Conservation (phyloP, 2,888 invertebrate species). For the Drosophila colorata region DNA sequence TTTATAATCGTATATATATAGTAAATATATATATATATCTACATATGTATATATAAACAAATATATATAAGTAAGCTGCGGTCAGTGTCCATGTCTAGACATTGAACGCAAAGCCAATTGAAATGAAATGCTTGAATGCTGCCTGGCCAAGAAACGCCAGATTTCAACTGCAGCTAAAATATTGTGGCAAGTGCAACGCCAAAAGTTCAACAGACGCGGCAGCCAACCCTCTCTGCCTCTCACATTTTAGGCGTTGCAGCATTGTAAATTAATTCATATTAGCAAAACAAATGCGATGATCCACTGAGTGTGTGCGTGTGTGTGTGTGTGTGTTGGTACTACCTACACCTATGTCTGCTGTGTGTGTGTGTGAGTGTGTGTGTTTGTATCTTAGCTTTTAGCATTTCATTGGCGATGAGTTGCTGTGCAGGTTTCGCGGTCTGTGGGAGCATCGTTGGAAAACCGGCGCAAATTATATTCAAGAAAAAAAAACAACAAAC, state of each 20-base stretch:
- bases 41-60: constrained; percentile 14
- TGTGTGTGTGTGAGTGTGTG: constrained; percentile 23
- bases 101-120: constrained; percentile 56
- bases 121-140: constrained; percentile 69
- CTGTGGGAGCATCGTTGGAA: constrained; percentile 74
- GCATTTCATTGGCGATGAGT: constrained; percentile 76
- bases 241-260: constrained; percentile 61
- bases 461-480: constrained; percentile 78
- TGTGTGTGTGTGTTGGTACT: constrained; percentile 13
- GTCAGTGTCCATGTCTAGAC: constrained; percentile 76
- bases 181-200: constrained; percentile 59
- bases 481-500: constrained; percentile 39
- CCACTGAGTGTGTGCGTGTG: constrained; percentile 1
- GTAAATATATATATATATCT: constrained; percentile 33
- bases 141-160: constrained; percentile 53
- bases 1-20: constrained; percentile 37
- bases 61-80: constrained; percentile 44
- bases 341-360: constrained; percentile 19
- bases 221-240: constrained; percentile 17
- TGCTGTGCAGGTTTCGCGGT: constrained; percentile 74
- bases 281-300: constrained; percentile 72
- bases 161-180: constrained; percentile 31
- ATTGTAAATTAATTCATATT: constrained; percentile 78
- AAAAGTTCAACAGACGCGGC: constrained; percentile 77
- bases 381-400: constrained; percentile 63